Conservation (phyloP, 2,797 vertebrate genomes). For the Rousettus madagascariensis region DNA sequence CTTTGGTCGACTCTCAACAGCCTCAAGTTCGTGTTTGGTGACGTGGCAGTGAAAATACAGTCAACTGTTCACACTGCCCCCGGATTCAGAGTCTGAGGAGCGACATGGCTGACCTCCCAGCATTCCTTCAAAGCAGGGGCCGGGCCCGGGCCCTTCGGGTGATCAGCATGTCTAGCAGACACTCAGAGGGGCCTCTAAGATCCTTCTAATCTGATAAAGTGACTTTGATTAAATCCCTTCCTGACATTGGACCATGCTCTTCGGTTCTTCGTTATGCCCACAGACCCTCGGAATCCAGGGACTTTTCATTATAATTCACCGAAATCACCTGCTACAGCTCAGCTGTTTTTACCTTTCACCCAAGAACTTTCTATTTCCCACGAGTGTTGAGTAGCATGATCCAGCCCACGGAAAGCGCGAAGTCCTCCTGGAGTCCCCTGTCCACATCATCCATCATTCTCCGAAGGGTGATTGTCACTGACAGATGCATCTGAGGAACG, state of each 20-base stretch:
- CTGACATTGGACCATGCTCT: neutral
- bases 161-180: neutral
- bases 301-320: neutral
- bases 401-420: neutral
- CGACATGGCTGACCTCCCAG: neutral
- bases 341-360: neutral
- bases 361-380: neutral
- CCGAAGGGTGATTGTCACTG: neutral
- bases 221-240: neutral
- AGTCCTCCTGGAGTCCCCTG: neutral
- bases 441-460: neutral
- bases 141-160: accelerated
- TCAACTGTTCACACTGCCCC: neutral
- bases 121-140: too few relatives aligned
- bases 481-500: neutral
- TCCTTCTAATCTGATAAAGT: neutral
- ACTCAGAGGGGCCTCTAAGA: neutral
- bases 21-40: neutral
- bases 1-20: neutral
- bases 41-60: neutral
- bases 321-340: neutral
- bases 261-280: neutral
- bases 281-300: neutral
- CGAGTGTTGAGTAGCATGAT: neutral
- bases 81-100: neutral